These are phyloP conservation scores for Aspidapion aeneum DNA, from an alignment of 2,888 invertebrate genomes.

Conservation along the genomic window DNA sequence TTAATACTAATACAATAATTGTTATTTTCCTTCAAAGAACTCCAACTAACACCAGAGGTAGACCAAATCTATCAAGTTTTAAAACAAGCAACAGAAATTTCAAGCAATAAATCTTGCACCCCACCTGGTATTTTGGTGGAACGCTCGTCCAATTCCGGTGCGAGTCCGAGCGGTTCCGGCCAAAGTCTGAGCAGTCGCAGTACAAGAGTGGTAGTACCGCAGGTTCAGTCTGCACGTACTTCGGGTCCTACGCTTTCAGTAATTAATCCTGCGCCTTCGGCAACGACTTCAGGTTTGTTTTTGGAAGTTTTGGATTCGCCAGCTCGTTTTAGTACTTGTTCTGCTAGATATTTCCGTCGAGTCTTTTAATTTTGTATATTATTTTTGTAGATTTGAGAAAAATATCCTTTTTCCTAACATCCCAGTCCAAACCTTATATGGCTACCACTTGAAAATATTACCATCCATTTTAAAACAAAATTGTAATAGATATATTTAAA, in stretches of 20 bases:
- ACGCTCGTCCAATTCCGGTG: conserved; percentile 41
- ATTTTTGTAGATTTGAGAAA: too few relatives aligned
- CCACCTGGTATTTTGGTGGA: conserved; percentile 49
- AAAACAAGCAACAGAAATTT: conserved; percentile 90
- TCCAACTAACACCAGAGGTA: conserved; percentile 53
- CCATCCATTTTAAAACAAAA: too few relatives aligned
- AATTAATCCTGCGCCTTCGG: conserved; percentile 59
- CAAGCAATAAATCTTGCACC: conserved; percentile 51
- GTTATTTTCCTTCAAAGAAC: too few relatives aligned
- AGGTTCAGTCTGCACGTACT: conserved; percentile 45
- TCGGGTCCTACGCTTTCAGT: conserved; percentile 57
- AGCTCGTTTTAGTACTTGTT: too few relatives aligned
- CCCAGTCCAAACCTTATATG: too few relatives aligned
- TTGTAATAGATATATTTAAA: too few relatives aligned
- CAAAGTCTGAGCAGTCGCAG: conserved; percentile 50
- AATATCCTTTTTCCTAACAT: too few relatives aligned
- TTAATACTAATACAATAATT: too few relatives aligned
- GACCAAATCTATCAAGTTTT: conserved; percentile 93
- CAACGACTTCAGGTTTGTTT: conserved; percentile 68
- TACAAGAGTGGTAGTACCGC: conserved; percentile 40
- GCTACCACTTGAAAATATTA: too few relatives aligned
- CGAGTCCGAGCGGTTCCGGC: conserved; percentile 51
- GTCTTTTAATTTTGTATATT: too few relatives aligned
- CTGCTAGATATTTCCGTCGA: too few relatives aligned
- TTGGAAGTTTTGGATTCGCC: too few relatives aligned